phyloP scores from a whole-genome alignment of 37 sponge, comb jelly and placozoan species.

The Trichoplax adhaerens region DNA sequence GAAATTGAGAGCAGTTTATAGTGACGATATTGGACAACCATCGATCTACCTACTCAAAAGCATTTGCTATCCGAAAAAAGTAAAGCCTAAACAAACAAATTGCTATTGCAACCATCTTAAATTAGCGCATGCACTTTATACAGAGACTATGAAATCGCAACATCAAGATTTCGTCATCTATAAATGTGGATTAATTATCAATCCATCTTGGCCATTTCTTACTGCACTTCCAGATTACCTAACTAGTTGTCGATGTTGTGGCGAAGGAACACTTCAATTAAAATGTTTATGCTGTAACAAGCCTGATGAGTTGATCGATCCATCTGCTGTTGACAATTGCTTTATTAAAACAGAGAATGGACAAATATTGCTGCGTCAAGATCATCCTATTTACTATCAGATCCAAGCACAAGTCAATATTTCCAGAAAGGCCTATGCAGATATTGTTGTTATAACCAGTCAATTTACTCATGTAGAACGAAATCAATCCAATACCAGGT shows the following conservation, averaged over 20 bases:
- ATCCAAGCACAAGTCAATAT: no score
- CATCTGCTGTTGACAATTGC: no score
- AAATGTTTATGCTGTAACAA: no score
- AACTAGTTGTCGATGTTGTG: constrained; percentile 33
- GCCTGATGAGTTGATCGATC: no score
- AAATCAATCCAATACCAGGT: no score
- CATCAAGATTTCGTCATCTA: constrained; percentile 4
- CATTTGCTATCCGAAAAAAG: constrained; percentile 40
- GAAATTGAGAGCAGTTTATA: constrained; percentile 25
- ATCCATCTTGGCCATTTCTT: constrained; percentile 21
- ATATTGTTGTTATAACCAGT: no score
- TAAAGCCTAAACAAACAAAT: constrained; percentile 23
- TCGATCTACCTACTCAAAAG: constrained; percentile 24
- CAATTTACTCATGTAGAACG: no score
- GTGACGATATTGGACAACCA: constrained; percentile 18
- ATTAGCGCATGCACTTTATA: constrained; percentile 15
- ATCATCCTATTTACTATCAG: no score
- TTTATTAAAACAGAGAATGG: no score
- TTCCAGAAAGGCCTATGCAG: no score
- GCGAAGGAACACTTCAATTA: constrained; percentile 7
- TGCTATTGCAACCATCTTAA: constrained; percentile 44
- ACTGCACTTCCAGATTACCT: constrained; percentile 50
- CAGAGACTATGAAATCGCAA: not conserved
- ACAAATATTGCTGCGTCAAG: no score
- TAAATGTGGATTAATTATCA: constrained; percentile 22